Evolutionary conservation across 2,113 vertebrate species (phyloP).

Genomic region (Urocolius indicus): DNA sequence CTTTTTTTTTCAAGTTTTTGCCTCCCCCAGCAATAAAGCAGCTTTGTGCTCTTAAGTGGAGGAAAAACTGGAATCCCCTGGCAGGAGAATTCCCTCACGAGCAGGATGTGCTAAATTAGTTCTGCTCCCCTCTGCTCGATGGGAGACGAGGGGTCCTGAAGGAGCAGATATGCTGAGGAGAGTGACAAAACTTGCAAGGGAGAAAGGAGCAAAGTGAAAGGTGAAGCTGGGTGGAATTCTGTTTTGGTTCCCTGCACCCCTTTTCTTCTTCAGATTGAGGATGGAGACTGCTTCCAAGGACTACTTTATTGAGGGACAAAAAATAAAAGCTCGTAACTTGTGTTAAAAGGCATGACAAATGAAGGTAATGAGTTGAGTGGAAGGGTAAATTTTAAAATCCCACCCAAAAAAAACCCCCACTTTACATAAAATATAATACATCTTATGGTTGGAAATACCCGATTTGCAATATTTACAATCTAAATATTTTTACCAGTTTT

Average conservation of each 20-base stretch:
- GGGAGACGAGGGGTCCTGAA: neutral
- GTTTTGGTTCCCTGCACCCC: neutral
- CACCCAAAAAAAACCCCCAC: neutral
- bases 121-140: accelerated
- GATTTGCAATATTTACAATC: slow-evolving; percentile 6
- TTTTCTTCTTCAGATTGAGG: neutral
- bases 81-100: neutral
- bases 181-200: neutral
- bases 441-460: neutral
- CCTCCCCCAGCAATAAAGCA: neutral
- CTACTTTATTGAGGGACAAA: neutral
- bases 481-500: slow-evolving; percentile 26
- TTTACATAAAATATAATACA: neutral
- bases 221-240: accelerated
- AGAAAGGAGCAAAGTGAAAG: neutral
- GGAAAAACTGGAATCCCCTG: neutral
- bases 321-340: neutral
- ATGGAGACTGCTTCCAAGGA: neutral
- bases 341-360: neutral
- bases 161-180: neutral
- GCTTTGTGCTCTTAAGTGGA: neutral
- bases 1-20: neutral
- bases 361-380: neutral
- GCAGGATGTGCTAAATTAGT: neutral
- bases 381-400: neutral